phyloP scores from a whole-genome alignment of 1,140 invertebrate genomes.

The Brachionus paranguensis region DNA sequence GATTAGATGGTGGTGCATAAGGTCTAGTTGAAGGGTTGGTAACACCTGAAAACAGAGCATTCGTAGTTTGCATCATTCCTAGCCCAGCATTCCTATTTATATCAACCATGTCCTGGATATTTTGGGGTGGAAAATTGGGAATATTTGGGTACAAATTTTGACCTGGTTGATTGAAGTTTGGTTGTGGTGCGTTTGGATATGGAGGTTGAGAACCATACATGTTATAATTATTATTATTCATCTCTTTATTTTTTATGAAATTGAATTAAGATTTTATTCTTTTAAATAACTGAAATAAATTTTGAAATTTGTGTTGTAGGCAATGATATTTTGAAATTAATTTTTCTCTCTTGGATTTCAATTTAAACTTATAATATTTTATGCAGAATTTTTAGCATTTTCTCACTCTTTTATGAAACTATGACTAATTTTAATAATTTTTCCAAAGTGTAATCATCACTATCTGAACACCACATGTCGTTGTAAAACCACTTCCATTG shows the following conservation, averaged over 20 bases:
- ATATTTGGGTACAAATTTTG: not conserved
- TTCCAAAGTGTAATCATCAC: too few relatives aligned
- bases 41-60: not conserved
- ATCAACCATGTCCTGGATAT: not conserved
- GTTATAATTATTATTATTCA: constrained; percentile 8
- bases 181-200: not conserved
- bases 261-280: not conserved
- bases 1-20: not conserved
- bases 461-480: too few relatives aligned
- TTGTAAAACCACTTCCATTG: too few relatives aligned
- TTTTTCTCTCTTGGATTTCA: not conserved
- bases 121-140: not conserved
- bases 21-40: not conserved
- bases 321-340: not conserved
- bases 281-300: not conserved
- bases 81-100: too few relatives aligned
- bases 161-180: not conserved
- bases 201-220: constrained; percentile 5
- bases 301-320: constrained; percentile 2
- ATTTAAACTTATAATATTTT: not conserved
- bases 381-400: not conserved
- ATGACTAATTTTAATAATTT: not conserved
- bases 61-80: not conserved
- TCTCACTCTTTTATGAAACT: not conserved
- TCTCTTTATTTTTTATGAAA: not conserved